Percentiles rank a stretch among this genome's conserved stretches.
These are phyloP conservation scores for Uromys caudimaculatus DNA, from an alignment of 2,797 vertebrate genomes.

Conservation along the genomic window DNA sequence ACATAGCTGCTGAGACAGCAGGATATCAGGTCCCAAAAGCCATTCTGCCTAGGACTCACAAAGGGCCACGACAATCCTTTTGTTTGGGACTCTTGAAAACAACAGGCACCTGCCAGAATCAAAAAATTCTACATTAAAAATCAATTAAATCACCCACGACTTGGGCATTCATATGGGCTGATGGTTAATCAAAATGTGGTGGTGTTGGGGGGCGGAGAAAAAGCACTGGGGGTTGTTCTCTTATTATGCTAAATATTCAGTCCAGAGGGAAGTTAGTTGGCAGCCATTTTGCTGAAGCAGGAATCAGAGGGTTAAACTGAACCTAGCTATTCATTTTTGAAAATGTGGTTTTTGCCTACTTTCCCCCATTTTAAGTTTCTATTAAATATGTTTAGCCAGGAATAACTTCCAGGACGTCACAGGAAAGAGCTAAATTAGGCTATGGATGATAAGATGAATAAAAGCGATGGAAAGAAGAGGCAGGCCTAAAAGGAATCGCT, in stretches of 20 bases:
- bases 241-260: background rate
- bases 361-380: background rate
- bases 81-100: background rate
- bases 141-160: background rate
- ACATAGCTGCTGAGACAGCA: background rate
- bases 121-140: background rate
- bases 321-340: background rate
- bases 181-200: background rate
- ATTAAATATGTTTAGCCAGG: constrained; percentile 12
- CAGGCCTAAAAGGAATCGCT: background rate
- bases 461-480: background rate
- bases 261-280: constrained; percentile 4
- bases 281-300: background rate
- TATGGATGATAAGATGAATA: background rate
- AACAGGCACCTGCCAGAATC: background rate
- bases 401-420: background rate
- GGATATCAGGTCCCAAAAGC: background rate
- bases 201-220: background rate
- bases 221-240: background rate
- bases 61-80: background rate
- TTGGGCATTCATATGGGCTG: constrained; percentile 6
- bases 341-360: background rate
- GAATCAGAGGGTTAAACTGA: background rate
- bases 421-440: background rate
- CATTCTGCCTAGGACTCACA: constrained; percentile 3